These are phyloP conservation scores for Nothocercus julius DNA, from an alignment of 2,113 vertebrate species.

Conservation along the genomic window DNA sequence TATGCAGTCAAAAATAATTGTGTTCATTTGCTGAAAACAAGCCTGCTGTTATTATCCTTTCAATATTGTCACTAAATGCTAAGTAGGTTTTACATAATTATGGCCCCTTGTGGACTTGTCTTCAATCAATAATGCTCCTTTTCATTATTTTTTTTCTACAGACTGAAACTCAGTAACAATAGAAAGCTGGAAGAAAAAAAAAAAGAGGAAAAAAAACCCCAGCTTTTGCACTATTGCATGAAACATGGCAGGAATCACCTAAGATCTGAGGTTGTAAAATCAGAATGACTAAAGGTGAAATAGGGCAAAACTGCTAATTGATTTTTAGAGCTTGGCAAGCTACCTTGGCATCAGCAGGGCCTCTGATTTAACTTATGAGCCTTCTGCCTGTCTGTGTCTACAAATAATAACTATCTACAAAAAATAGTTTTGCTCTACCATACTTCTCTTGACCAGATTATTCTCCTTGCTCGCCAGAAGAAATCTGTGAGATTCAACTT, in stretches of 20 bases:
- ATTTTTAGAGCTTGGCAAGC: neutral
- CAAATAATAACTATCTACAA: neutral
- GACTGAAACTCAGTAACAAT: neutral
- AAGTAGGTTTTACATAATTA: neutral
- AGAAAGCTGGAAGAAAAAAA: neutral
- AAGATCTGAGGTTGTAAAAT: neutral
- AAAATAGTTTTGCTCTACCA: neutral
- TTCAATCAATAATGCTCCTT: neutral
- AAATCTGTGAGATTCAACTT: neutral
- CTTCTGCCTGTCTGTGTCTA: neutral
- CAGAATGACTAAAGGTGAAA: neutral
- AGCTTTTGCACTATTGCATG: neutral
- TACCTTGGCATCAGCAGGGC: neutral
- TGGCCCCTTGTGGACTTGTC: neutral
- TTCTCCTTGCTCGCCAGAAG: neutral
- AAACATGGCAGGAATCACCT: neutral
- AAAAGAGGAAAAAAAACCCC: neutral
- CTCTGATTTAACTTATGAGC: neutral
- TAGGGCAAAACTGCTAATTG: neutral
- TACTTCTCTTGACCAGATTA: neutral
- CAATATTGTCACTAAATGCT: neutral
- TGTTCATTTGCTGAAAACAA: neutral
- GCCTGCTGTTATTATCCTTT: neutral
- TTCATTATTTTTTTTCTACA: neutral
- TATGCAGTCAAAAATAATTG: neutral